Base-by-base conservation (phyloP, 1,140 invertebrate species). In the Drosophila nigrodunni region DNA sequence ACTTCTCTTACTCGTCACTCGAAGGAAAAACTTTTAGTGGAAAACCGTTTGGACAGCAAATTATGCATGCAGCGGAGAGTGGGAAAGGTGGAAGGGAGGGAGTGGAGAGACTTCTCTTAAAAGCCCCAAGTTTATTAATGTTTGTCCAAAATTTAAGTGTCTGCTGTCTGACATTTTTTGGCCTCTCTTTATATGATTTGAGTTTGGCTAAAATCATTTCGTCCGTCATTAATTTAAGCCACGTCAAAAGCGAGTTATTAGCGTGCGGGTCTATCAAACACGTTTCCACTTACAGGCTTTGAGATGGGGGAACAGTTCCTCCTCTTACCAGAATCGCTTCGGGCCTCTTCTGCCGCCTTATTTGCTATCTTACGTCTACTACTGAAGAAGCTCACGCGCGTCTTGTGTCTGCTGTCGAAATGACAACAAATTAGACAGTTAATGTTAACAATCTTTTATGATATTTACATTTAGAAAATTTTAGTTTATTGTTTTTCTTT, bases 381-480 rank as follows among this genome's bases (percentile, higher is more conserved):
- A n/a, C 59, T 61, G 59, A 57, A 57, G 54, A 57, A 57, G 54
- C 54, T 57, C 54, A 37, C 52, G 10, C 52, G 10, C n/a, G 30
- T 35, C 54, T 54, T 52, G 35, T 11, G 72, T 74, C 81, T 80
- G 44, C 81, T 89, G 83, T 64, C 37, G 71, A 80, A 87, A 88
- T 88, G 83, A 88, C 83, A 88, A 88, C 83, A 88, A 88, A 88
- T 88, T 88, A 88, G 83, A 88, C 83, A 88, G 80, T 89, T 89
- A 89, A 80, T 88, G 83, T 78, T 88, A 88, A 88, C 83, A 88
- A 75, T 88, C 83, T 88, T 82, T 89, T 80, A 83, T 89, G 85
- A 88, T 88, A 89, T 88, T 88, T 88, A 88, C 83, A 80, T 88
- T 86, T 88, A 54, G 73, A 75, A 80, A 87, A 82, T 80, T 82